phyloP scores from a whole-genome alignment of 2,888 invertebrate species.

The Lasiommata megera region DNA sequence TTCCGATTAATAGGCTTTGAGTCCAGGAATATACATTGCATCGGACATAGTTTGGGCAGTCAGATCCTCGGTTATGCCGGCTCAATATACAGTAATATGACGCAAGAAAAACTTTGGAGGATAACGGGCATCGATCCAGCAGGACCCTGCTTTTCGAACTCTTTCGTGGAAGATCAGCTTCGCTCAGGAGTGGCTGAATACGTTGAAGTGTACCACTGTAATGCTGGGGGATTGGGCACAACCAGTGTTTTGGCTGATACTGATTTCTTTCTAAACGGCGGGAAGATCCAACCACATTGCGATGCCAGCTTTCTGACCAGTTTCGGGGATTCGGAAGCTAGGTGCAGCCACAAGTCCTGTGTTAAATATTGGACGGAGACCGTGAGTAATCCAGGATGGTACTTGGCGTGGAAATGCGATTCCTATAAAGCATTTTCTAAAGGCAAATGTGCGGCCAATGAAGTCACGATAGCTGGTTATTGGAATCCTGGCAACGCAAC shows the following conservation, averaged over 20 bases:
- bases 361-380: constrained; percentile 59
- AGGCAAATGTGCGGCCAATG: constrained; percentile 58
- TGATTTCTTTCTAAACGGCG: constrained; percentile 82
- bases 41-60: constrained; percentile 69
- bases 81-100: constrained; percentile 49
- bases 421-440: constrained; percentile 54
- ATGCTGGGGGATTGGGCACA: constrained; percentile 77
- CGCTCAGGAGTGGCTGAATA: constrained; percentile 78
- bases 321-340: constrained; percentile 62
- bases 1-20: constrained; percentile 53
- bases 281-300: constrained; percentile 79
- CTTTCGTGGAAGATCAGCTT: constrained; percentile 66
- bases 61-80: constrained; percentile 65
- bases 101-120: constrained; percentile 58
- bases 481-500: constrained; percentile 68
- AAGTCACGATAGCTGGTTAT: constrained; percentile 67
- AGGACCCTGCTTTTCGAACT: constrained; percentile 71
- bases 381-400: constrained; percentile 52
- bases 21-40: constrained; percentile 60
- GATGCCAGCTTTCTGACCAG: constrained; percentile 57
- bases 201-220: constrained; percentile 83
- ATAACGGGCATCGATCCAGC: constrained; percentile 71
- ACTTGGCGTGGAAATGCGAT: constrained; percentile 62
- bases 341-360: constrained; percentile 71
- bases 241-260: constrained; percentile 75